A percentile compares a stretch with the other conserved stretches of the same genome.
Conservation (phyloP, 2,888 invertebrate species). For the Lordiphosa andalusiaca region DNA sequence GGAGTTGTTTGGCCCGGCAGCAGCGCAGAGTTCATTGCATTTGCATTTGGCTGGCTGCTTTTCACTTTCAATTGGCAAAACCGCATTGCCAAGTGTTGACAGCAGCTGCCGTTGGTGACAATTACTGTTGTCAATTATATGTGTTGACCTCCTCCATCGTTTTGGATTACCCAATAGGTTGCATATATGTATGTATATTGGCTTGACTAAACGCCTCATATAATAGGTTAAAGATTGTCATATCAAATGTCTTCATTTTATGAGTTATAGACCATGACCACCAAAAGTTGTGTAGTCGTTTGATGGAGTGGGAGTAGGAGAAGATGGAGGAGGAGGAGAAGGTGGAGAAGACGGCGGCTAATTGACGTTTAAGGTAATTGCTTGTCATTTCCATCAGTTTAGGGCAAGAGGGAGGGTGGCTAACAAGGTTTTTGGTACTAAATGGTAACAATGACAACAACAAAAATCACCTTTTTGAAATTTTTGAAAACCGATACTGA, state of each 20-base stretch:
- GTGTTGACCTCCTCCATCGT: slow-evolving; percentile 8
- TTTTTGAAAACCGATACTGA: too few species aligned
- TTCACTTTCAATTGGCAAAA: slow-evolving; percentile 69
- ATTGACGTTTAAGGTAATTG: slow-evolving; percentile 10
- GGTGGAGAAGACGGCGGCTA: neutral
- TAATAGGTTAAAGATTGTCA: slow-evolving; percentile 41
- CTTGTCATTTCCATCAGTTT: slow-evolving; percentile 3
- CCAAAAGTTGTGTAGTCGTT: slow-evolving; percentile 1
- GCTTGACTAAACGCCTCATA: neutral
- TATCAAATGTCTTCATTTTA: slow-evolving; percentile 61
- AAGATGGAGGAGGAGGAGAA: neutral
- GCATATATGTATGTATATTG: neutral
- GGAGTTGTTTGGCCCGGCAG: slow-evolving; percentile 49
- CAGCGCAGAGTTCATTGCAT: slow-evolving; percentile 65
- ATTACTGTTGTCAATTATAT: slow-evolving; percentile 6
- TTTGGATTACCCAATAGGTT: slow-evolving; percentile 11
- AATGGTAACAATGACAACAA: too few species aligned
- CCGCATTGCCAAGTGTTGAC: slow-evolving; percentile 34
- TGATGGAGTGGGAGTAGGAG: neutral
- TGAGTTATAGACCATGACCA: slow-evolving; percentile 56
- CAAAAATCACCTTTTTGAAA: too few species aligned
- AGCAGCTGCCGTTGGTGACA: slow-evolving; percentile 20
- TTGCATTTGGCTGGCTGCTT: slow-evolving; percentile 60
- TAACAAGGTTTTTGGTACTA: too few species aligned
- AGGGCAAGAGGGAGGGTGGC: too few species aligned